Evolutionary conservation across 2,113 vertebrate species (phyloP).

Genomic region (Osmerus mordax): DNA sequence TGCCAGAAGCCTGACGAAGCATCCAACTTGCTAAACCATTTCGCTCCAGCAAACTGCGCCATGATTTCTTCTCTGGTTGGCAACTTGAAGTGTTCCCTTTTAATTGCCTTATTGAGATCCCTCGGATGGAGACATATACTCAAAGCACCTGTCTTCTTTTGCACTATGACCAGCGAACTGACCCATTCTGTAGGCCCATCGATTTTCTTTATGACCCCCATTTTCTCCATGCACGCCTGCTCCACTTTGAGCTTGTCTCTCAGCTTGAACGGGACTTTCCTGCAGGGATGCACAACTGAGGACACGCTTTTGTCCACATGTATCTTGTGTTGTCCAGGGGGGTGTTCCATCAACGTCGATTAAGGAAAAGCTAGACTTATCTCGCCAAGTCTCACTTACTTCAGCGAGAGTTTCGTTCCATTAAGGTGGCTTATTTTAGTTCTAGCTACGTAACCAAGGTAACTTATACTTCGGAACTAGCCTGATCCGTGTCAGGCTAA

Average conservation of each 20-base stretch:
- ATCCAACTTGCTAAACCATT: conserved; percentile 10
- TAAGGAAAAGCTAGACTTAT: no score
- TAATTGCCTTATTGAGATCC: conserved; percentile 22
- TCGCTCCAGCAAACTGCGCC: conserved; percentile 22
- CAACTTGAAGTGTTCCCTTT: conserved; percentile 21
- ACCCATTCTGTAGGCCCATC: background rate
- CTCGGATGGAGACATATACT: background rate
- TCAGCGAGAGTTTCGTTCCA: no score
- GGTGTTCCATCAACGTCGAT: no score
- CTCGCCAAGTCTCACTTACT: no score
- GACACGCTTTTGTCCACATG: conserved; percentile 1
- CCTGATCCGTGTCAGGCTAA: no score
- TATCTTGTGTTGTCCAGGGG: conserved; percentile 17
- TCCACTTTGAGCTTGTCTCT: no score
- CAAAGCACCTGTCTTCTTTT: background rate
- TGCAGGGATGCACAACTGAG: conserved; percentile 8
- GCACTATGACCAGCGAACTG: background rate
- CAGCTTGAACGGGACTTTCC: conserved; percentile 12
- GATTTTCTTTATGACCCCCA: background rate
- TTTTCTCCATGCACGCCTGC: no score
- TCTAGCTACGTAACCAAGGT: no score
- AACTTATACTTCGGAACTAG: no score
- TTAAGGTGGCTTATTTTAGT: no score
- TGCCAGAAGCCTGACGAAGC: conserved; percentile 29
- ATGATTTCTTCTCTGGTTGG: conserved; percentile 24